Evolutionary conservation across 2,797 vertebrate species (phyloP).

Genomic region (Momotus momota): DNA sequence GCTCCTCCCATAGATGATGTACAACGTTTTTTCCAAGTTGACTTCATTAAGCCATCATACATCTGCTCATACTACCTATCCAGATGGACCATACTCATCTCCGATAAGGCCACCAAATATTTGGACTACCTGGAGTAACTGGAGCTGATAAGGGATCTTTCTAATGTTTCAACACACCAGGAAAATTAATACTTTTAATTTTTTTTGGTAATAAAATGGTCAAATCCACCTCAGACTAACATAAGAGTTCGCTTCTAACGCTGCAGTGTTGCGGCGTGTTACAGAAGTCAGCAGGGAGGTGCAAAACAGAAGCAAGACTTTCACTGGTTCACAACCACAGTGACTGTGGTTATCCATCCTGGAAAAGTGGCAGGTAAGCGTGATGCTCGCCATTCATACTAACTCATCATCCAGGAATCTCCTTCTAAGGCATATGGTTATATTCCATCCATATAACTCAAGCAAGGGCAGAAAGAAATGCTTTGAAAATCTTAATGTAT

Average conservation of each 20-base stretch:
- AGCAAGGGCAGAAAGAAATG: not conserved
- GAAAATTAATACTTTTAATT: not conserved
- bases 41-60: not conserved
- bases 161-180: not conserved
- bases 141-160: not conserved
- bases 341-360: not conserved
- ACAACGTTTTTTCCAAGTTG: not conserved
- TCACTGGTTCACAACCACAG: not conserved
- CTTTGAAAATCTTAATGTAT: not conserved
- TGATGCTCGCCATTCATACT: not conserved
- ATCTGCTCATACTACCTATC: not conserved
- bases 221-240: not conserved
- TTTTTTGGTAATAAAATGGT: not conserved
- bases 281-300: fast-evolving
- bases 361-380: not conserved
- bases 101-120: not conserved
- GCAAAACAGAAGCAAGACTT: not conserved
- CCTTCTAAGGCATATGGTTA: not conserved
- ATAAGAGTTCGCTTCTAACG: not conserved
- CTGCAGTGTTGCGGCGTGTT: not conserved
- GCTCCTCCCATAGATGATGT: not conserved
- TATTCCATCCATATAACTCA: not conserved
- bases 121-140: not conserved
- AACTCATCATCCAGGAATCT: not conserved
- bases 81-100: not conserved